Conservation (phyloP, 1,140 invertebrate species). For the Atta texana region DNA sequence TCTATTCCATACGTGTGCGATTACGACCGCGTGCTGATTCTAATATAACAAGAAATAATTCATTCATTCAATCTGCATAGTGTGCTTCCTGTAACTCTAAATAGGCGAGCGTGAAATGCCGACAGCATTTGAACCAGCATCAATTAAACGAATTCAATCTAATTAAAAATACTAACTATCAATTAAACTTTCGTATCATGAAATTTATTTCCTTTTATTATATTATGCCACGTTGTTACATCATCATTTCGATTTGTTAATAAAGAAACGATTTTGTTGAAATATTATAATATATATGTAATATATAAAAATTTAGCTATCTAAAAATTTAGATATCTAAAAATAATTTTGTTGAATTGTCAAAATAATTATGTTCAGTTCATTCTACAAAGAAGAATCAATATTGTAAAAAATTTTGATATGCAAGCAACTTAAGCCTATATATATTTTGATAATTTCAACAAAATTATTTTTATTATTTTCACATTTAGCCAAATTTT, state of each 20-base stretch:
- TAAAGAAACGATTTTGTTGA: no score
- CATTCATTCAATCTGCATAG: slow-evolving; percentile 29
- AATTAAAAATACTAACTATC: background rate
- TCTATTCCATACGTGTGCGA: background rate
- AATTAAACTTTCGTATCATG: background rate
- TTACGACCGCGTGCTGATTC: slow-evolving; percentile 5
- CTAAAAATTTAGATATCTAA: no score
- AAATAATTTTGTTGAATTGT: no score
- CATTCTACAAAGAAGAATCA: no score
- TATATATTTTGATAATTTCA: no score
- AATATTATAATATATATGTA: no score
- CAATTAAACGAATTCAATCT: background rate
- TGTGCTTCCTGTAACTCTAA: slow-evolving; percentile 75
- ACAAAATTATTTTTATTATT: no score
- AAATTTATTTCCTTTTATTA: background rate
- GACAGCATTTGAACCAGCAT: slow-evolving; percentile 4
- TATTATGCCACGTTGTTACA: background rate
- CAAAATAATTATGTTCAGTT: no score
- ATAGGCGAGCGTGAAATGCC: slow-evolving; percentile 47
- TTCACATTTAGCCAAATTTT: no score
- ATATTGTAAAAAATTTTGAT: no score
- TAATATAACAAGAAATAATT: slow-evolving; percentile 46
- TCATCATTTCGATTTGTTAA: background rate
- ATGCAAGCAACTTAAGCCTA: no score
- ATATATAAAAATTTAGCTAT: no score